Evolutionary conservation across 2,797 vertebrate species (phyloP).

Genomic region (Lutjanus campechanus): DNA sequence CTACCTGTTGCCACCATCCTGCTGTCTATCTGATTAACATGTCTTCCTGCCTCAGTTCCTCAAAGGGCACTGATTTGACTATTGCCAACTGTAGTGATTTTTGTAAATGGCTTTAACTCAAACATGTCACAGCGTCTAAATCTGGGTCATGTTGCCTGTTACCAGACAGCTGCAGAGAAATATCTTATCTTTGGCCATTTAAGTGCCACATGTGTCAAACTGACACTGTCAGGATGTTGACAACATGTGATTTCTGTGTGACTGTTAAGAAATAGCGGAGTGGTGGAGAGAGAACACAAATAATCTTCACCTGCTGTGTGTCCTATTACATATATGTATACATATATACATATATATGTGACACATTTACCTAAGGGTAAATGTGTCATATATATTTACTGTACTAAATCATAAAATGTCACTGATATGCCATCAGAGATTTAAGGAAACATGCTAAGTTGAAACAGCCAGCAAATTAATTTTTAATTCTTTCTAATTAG

Average conservation of each 20-base stretch:
- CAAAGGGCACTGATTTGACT: neutral
- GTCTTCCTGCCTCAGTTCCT: neutral
- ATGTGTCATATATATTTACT: too few species aligned
- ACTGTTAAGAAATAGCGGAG: neutral
- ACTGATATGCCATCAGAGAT: too few species aligned
- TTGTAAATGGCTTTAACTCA: constrained; percentile 5
- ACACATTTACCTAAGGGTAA: too few species aligned
- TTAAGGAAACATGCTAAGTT: too few species aligned
- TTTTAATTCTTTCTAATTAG: too few species aligned
- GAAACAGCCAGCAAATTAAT: too few species aligned
- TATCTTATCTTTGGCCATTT: neutral
- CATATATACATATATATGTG: too few species aligned
- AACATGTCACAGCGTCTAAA: neutral
- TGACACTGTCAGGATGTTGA: neutral
- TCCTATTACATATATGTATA: too few species aligned
- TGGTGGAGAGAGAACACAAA: neutral
- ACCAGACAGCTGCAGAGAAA: neutral
- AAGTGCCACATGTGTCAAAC: neutral
- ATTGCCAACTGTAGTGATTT: neutral
- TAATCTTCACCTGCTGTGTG: neutral
- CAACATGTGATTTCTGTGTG: neutral
- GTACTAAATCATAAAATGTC: too few species aligned
- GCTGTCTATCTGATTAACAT: constrained; percentile 3
- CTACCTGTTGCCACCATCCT: neutral
- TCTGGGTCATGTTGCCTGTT: neutral